These are phyloP conservation scores for Orycteropus afer DNA, from an alignment of 2,113 vertebrate species.

Conservation along the genomic window DNA sequence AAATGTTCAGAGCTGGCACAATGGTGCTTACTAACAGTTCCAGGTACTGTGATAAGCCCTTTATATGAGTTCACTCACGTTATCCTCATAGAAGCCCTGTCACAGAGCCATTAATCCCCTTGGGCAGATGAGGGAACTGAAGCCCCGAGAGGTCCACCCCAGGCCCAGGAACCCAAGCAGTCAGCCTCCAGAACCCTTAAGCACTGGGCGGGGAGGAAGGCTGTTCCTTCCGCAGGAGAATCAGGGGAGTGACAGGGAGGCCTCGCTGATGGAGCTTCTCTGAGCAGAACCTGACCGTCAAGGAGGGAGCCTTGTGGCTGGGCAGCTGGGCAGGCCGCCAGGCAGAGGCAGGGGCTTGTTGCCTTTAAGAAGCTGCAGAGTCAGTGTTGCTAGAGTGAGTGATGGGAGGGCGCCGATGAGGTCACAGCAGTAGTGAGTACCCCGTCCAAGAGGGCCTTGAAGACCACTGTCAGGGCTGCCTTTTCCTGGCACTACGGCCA, in stretches of 20 bases:
- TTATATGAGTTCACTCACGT: neutral
- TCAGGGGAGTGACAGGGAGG: neutral
- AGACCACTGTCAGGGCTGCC: neutral
- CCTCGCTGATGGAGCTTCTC: neutral
- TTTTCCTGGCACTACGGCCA: neutral
- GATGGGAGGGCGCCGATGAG: neutral
- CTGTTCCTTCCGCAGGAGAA: neutral
- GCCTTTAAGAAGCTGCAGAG: neutral
- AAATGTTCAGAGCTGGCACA: neutral
- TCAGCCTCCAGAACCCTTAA: too few species aligned
- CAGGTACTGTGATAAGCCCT: neutral
- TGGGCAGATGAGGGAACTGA: neutral
- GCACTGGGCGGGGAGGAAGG: neutral
- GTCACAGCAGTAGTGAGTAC: too few species aligned
- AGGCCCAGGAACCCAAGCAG: neutral
- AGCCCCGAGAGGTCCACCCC: neutral
- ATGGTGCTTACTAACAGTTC: neutral
- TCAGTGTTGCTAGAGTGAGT: too few species aligned
- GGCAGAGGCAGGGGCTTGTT: too few species aligned
- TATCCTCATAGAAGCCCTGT: neutral
- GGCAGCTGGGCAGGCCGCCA: neutral
- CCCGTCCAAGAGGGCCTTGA: too few species aligned
- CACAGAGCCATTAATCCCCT: neutral
- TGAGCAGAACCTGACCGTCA: neutral
- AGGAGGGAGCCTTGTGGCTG: rapidly evolving